These are phyloP conservation scores for Drosophila anomelani DNA, from an alignment of 2,888 invertebrate species.

Conservation along the genomic window DNA sequence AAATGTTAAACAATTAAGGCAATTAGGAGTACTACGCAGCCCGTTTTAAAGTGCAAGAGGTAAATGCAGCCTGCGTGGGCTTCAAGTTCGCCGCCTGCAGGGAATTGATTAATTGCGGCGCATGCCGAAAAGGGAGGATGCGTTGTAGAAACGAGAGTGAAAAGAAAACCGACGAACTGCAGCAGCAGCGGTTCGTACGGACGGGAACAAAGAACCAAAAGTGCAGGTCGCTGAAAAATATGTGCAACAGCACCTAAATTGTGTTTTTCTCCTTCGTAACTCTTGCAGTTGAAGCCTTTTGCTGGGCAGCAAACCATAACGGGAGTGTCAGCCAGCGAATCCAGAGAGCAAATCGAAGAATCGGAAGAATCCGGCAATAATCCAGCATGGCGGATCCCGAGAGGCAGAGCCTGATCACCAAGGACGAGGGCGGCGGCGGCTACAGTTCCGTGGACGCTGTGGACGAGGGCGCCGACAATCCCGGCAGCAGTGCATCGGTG, in stretches of 20 bases:
- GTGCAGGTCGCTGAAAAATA: constrained; percentile 27
- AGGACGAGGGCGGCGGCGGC: constrained; percentile 73
- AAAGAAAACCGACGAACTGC: constrained; percentile 52
- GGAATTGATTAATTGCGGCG: constrained; percentile 77
- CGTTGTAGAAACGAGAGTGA: constrained; percentile 49
- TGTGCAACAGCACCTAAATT: constrained; percentile 8
- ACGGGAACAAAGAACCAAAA: constrained; percentile 63
- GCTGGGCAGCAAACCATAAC: constrained; percentile 61
- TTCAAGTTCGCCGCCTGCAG: constrained; percentile 9
- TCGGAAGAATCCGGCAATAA: constrained; percentile 64
- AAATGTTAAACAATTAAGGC: constrained; percentile 59
- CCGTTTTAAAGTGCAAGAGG: constrained; percentile 3
- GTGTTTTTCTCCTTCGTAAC: constrained; percentile 3
- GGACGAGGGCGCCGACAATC: constrained; percentile 67
- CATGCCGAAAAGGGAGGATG: constrained; percentile 77
- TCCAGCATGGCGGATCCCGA: constrained; percentile 82
- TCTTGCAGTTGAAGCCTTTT: constrained; percentile 68
- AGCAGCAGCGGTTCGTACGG: constrained; percentile 6
- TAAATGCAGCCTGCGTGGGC: background rate
- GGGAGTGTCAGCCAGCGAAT: constrained; percentile 42
- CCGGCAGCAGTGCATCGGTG: constrained; percentile 54
- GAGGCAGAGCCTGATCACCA: constrained; percentile 82
- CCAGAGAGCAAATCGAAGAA: constrained; percentile 38
- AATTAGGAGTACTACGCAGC: constrained; percentile 16
- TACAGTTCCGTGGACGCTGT: constrained; percentile 70